Conservation (phyloP, 2,797 vertebrate genomes). For the Cephalopachus bancanus region DNA sequence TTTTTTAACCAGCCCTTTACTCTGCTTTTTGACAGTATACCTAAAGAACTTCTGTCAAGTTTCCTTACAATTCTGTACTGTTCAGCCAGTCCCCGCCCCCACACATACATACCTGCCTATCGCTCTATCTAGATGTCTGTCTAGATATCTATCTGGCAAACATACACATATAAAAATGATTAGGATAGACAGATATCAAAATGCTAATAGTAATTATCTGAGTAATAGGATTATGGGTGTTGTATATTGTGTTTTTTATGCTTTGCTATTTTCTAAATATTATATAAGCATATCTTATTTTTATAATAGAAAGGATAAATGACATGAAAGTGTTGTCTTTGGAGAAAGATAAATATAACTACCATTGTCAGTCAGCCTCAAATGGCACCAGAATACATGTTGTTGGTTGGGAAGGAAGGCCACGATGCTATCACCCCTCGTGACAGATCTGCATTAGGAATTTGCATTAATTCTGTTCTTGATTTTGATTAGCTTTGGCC, state of each 20-base stretch:
- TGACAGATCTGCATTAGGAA: background rate
- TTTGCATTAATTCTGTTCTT: background rate
- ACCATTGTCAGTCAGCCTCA: background rate
- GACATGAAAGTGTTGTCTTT: background rate
- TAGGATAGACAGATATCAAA: constrained; percentile 15
- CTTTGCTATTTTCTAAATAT: constrained; percentile 46
- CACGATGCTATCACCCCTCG: rapidly evolving
- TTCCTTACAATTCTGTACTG: background rate
- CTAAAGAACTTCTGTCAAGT: background rate
- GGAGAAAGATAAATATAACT: background rate
- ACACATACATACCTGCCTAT: background rate
- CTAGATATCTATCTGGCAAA: background rate
- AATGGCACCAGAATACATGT: background rate
- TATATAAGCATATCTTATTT: background rate
- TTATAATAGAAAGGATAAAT: background rate
- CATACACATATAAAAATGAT: background rate
- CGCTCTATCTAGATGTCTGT: background rate
- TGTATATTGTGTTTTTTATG: background rate
- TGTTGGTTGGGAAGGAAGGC: background rate
- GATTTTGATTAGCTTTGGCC: background rate
- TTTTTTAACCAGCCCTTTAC: background rate
- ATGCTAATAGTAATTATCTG: background rate
- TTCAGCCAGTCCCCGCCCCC: background rate
- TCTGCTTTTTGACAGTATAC: background rate
- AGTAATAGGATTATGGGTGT: constrained; percentile 24